Percentiles rank a stretch among this genome's conserved stretches.
These are phyloP conservation scores for Lordiphosa collinella DNA, from an alignment of 1,140 invertebrate species.

Conservation along the genomic window DNA sequence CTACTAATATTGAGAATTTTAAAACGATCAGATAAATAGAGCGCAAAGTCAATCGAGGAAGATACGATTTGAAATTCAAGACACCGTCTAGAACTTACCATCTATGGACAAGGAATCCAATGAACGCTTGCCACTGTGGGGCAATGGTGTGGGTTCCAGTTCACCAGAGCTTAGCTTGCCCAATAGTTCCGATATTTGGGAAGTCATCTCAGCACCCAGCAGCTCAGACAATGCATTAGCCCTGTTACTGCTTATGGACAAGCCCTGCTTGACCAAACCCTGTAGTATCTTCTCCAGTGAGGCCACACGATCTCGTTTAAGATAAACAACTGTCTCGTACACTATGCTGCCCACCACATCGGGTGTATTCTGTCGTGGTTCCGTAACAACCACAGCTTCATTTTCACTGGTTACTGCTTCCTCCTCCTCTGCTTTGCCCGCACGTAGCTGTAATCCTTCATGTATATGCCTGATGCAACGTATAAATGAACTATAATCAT, in stretches of 20 bases:
- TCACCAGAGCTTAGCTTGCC: slow-evolving; percentile 84
- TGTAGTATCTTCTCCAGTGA: slow-evolving; percentile 80
- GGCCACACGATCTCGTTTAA: slow-evolving; percentile 49
- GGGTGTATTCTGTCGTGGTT: slow-evolving; percentile 1
- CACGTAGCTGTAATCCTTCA: slow-evolving; percentile 72
- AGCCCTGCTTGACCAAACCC: slow-evolving; percentile 82
- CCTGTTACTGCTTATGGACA: slow-evolving; percentile 82
- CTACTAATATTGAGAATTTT: too few species aligned
- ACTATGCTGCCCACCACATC: slow-evolving; percentile 81
- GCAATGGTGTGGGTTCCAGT: slow-evolving; percentile 80
- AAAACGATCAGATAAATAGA: too few species aligned
- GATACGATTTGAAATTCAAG: too few species aligned
- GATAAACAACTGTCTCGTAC: slow-evolving; percentile 75
- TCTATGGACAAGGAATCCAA: slow-evolving; percentile 62
- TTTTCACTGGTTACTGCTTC: background rate
- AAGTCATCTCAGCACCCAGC: slow-evolving; percentile 83
- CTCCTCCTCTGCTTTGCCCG: slow-evolving; percentile 32
- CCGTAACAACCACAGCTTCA: background rate
- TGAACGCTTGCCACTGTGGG: slow-evolving; percentile 60
- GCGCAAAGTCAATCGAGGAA: too few species aligned
- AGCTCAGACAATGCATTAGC: slow-evolving; percentile 83
- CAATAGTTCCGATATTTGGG: slow-evolving; percentile 83
- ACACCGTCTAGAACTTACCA: too few species aligned
- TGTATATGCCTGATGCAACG: slow-evolving; percentile 80
- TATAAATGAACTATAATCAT: slow-evolving; percentile 82